Percentiles rank a stretch among this genome's conserved stretches.
Conservation (phyloP, 2,113 vertebrate species). For the Rhipidura dahli region DNA sequence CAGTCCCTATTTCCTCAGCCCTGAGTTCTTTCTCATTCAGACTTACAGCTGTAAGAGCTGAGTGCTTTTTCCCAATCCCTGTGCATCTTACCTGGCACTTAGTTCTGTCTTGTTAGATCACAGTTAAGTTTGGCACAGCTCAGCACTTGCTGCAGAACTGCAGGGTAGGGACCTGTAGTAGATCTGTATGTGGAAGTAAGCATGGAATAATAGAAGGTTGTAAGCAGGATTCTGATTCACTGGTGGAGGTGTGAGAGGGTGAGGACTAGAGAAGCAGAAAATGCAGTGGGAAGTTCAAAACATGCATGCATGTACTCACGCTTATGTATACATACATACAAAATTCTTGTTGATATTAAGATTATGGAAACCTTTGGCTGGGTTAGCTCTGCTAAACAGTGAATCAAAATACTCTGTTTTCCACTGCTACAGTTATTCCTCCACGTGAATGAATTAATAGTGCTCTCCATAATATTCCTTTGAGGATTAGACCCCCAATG, state of each 20-base stretch:
- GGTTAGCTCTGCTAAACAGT: neutral
- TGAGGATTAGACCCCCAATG: neutral
- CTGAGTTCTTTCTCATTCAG: neutral
- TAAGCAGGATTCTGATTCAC: neutral
- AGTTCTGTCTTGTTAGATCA: neutral
- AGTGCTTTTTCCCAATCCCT: neutral
- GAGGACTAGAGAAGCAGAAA: neutral
- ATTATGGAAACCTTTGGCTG: neutral
- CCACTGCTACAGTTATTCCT: neutral
- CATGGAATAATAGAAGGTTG: neutral
- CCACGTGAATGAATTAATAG: neutral
- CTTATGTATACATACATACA: neutral
- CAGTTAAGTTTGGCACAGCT: neutral
- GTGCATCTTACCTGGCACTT: neutral
- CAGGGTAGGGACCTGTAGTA: neutral
- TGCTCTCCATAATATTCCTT: neutral
- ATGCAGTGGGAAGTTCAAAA: neutral
- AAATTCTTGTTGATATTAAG: neutral
- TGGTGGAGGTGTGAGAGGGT: neutral
- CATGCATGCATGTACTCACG: rapidly evolving
- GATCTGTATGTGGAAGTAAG: rapidly evolving
- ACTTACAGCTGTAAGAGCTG: neutral
- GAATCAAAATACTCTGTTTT: neutral
- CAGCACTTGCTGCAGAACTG: neutral
- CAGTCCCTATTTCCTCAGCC: neutral